These are phyloP conservation scores for Rostratula benghalensis DNA, from an alignment of 2,113 vertebrate genomes.

Conservation along the genomic window DNA sequence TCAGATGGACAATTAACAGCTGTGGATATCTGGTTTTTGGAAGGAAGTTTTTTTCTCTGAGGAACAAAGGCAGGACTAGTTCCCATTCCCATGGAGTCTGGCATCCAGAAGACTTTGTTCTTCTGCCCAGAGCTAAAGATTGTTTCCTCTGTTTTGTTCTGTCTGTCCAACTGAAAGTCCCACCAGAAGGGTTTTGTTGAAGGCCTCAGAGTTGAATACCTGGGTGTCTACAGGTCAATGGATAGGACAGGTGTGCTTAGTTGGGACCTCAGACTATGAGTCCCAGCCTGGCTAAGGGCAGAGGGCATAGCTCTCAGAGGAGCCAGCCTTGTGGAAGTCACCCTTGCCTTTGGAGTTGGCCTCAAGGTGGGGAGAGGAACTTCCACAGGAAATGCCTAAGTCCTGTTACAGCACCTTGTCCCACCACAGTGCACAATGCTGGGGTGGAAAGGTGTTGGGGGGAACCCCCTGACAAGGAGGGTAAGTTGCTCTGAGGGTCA, in stretches of 20 bases:
- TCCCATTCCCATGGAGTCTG: background rate
- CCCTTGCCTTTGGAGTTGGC: background rate
- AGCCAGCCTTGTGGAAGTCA: background rate
- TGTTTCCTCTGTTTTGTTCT: background rate
- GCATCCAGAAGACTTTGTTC: background rate
- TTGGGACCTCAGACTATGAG: fast-evolving
- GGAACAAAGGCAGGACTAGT: background rate
- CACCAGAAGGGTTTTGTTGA: background rate
- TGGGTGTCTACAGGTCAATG: background rate
- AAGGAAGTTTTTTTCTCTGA: background rate
- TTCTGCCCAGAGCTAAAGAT: background rate
- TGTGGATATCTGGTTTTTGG: background rate
- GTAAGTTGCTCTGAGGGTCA: background rate
- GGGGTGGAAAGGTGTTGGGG: background rate
- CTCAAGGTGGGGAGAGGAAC: background rate
- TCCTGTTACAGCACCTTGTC: background rate
- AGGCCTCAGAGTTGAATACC: background rate
- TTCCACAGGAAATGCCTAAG: background rate
- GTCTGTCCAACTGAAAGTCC: background rate
- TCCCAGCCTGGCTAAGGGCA: background rate
- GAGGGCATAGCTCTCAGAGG: background rate
- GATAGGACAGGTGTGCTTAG: background rate
- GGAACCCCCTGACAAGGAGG: background rate
- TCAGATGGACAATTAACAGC: background rate
- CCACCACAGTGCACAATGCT: background rate